Evolutionary conservation across 2,888 invertebrate species (phyloP).

Genomic region (Drosophila trichaetosa): DNA sequence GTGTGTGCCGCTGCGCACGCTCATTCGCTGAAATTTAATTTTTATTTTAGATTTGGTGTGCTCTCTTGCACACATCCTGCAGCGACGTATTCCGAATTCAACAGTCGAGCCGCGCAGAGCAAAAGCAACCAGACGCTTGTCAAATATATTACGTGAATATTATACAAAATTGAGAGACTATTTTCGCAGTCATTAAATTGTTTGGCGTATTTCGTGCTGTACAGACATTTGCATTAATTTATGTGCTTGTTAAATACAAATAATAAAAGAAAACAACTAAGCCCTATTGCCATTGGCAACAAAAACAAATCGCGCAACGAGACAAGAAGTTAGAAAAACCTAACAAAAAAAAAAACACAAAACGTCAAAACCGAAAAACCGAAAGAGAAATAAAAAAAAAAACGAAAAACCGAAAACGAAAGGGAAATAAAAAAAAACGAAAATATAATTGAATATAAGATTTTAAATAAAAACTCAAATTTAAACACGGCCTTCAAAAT

Average conservation of each 20-base stretch:
- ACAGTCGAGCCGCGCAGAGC: slow-evolving; percentile 66
- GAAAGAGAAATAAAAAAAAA: neutral
- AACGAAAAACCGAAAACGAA: neutral
- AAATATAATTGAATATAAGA: slow-evolving; percentile 8
- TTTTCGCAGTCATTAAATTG: slow-evolving; percentile 34
- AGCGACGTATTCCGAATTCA: slow-evolving; percentile 49
- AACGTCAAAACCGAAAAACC: slow-evolving; percentile 9
- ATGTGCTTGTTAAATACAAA: slow-evolving; percentile 58
- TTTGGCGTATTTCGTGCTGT: slow-evolving; percentile 37
- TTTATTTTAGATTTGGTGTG: slow-evolving; percentile 6
- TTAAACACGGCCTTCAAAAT: slow-evolving; percentile 60
- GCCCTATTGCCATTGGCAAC: slow-evolving; percentile 76
- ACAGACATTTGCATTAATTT: slow-evolving; percentile 59
- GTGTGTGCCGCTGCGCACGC: slow-evolving; percentile 58
- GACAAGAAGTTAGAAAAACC: slow-evolving; percentile 11
- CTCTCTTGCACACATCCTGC: slow-evolving; percentile 51
- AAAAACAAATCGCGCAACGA: slow-evolving; percentile 37
- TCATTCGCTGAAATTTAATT: slow-evolving; percentile 53
- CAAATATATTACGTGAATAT: slow-evolving; percentile 2
- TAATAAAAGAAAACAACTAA: slow-evolving; percentile 46
- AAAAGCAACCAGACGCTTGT: neutral
- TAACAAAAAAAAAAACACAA: slow-evolving; percentile 7
- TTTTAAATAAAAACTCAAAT: neutral
- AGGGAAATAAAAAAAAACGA: neutral
- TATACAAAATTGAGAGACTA: slow-evolving; percentile 1